These are phyloP conservation scores for Pilophorus perplexus DNA, from an alignment of 2,888 invertebrate genomes.

Conservation along the genomic window DNA sequence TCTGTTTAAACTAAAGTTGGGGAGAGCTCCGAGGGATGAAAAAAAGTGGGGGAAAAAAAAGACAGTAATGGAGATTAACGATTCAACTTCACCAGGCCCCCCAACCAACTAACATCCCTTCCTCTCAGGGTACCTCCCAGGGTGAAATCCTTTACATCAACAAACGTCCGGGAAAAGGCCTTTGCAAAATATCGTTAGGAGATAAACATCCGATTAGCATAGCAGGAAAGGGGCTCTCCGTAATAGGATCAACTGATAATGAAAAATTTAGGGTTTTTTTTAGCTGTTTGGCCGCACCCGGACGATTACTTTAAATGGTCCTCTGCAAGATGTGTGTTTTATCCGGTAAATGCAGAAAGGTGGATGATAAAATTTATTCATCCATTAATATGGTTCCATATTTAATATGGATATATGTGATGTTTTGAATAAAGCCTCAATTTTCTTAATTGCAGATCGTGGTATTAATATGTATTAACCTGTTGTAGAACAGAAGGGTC, in stretches of 20 bases:
- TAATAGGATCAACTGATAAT: slow-evolving; percentile 15
- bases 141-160: slow-evolving; percentile 26
- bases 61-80: slow-evolving; percentile 19
- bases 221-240: background rate
- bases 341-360: no score
- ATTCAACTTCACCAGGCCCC: slow-evolving; percentile 11
- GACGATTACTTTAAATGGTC: no score
- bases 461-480: no score
- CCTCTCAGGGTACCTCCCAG: no score
- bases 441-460: no score
- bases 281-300: no score
- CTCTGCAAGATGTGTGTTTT: no score
- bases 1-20: slow-evolving; percentile 5
- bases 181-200: slow-evolving; percentile 8
- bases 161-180: background rate
- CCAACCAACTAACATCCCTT: no score
- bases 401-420: no score
- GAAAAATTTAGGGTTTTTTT: background rate
- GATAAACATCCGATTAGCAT: slow-evolving; percentile 24
- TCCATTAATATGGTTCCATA: no score
- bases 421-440: no score
- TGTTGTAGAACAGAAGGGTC: background rate
- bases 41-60: background rate
- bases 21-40: background rate
- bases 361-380: no score